A percentile compares a stretch with the other conserved stretches of the same genome.
phyloP scores from a whole-genome alignment of 1,140 invertebrate species.

The Homarus americanus region DNA sequence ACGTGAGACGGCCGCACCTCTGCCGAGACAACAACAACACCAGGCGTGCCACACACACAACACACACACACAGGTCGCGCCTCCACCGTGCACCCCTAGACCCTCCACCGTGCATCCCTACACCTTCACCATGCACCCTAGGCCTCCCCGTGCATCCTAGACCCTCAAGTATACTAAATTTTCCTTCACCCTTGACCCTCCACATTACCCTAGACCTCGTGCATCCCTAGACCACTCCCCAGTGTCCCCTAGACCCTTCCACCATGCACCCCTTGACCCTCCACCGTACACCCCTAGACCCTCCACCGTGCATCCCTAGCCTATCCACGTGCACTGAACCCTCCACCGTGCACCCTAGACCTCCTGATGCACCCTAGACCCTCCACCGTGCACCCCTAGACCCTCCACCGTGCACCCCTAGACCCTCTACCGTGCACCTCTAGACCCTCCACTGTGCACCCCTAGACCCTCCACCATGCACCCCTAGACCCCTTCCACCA shows the following conservation, averaged over 20 bases:
- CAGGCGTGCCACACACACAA: slow-evolving; percentile 59
- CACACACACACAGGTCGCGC: not conserved
- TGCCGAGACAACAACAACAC: slow-evolving; percentile 69
- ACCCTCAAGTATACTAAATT: too few species aligned
- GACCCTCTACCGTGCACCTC: not conserved
- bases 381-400: not conserved
- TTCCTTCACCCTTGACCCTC: not conserved
- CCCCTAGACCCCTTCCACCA: not conserved
- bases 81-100: not conserved
- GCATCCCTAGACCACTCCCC: not conserved
- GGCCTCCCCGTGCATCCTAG: slow-evolving; percentile 8
- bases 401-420: not conserved
- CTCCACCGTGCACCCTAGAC: not conserved
- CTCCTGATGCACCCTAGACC: not conserved
- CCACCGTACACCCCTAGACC: not conserved
- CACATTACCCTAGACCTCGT: not conserved
- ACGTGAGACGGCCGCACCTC: slow-evolving; percentile 75
- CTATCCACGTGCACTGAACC: not conserved
- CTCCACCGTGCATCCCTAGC: not conserved
- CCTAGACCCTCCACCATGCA: not conserved
- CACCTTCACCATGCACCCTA: not conserved
- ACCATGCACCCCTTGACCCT: not conserved
- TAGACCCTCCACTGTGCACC: not conserved
- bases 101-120: not conserved
- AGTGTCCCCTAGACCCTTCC: not conserved